Conservation (phyloP, 1,140 invertebrate species). For the Hetaerina americana region DNA sequence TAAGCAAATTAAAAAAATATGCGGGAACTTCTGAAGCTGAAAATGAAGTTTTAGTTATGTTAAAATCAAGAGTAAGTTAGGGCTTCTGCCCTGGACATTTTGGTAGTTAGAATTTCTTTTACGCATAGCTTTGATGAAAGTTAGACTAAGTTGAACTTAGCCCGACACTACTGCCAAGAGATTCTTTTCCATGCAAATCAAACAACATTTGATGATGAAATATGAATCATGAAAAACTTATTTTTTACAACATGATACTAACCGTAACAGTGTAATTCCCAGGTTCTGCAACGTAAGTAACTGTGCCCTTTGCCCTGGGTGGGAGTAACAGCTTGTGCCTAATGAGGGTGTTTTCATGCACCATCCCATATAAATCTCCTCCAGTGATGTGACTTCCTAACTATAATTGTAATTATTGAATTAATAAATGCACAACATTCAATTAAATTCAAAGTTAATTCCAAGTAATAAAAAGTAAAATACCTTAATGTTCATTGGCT, state of each 20-base stretch:
- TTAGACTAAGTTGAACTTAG: no score
- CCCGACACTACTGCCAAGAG: no score
- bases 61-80: not conserved
- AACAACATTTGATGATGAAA: no score
- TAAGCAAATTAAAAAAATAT: no score
- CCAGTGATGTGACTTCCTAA: conserved; percentile 93
- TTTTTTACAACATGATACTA: no score
- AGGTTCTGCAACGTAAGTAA: conserved; percentile 87
- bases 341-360: conserved; percentile 93
- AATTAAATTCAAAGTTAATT: not conserved
- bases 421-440: conserved; percentile 3
- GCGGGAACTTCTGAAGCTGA: no score
- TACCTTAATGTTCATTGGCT: conserved; percentile 74
- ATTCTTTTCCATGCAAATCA: no score
- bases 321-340: conserved; percentile 94
- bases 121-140: no score
- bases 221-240: no score
- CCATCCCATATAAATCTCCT: conserved; percentile 91
- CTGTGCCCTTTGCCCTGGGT: conserved; percentile 87
- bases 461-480: not conserved
- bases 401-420: conserved; percentile 28
- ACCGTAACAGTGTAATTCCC: conserved; percentile 92
- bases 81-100: no score
- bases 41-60: not conserved
- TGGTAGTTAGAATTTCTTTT: no score